These are phyloP conservation scores for Drosophila mercatorum DNA, from an alignment of 2,888 invertebrate species.

Conservation along the genomic window DNA sequence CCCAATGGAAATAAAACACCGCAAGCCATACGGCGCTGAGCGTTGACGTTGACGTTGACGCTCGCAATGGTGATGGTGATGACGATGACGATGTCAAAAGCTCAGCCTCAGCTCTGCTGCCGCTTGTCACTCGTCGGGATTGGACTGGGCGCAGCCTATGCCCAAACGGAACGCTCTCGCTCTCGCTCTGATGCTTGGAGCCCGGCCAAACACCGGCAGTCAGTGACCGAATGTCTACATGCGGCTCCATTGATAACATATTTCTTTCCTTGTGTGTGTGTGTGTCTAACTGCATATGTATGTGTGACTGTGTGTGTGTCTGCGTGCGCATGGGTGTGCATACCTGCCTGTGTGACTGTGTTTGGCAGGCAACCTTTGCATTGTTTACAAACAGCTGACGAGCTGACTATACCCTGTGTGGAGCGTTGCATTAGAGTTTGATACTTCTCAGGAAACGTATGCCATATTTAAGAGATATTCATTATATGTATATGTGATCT, in stretches of 20 bases:
- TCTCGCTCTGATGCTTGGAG: background rate
- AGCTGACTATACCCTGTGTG: conserved; percentile 1
- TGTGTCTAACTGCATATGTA: conserved; percentile 9
- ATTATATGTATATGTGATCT: background rate
- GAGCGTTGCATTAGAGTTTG: background rate
- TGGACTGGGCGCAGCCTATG: conserved; percentile 8
- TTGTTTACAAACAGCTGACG: conserved; percentile 74
- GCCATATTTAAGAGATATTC: background rate
- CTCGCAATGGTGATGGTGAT: conserved; percentile 28
- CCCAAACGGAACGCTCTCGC: conserved; percentile 10
- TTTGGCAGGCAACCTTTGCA: conserved; percentile 49
- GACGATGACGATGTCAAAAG: conserved; percentile 34
- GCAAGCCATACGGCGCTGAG: conserved; percentile 49
- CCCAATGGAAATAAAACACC: conserved; percentile 58
- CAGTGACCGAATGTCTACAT: conserved; percentile 29
- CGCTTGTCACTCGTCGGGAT: conserved; percentile 14
- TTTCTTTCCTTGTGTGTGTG: conserved; percentile 1
- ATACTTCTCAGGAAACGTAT: background rate
- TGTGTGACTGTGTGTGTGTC: conserved; percentile 13
- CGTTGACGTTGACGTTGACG: conserved; percentile 22
- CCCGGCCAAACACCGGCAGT: conserved; percentile 35
- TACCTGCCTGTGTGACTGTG: conserved; percentile 1
- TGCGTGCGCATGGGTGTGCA: conserved; percentile 5
- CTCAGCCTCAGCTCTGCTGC: conserved; percentile 14
- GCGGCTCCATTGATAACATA: conserved; percentile 54